Percentiles rank a stretch among this genome's conserved stretches.
These are phyloP conservation scores for Corynorhinus townsendii DNA, from an alignment of 2,113 vertebrate genomes.

Conservation along the genomic window DNA sequence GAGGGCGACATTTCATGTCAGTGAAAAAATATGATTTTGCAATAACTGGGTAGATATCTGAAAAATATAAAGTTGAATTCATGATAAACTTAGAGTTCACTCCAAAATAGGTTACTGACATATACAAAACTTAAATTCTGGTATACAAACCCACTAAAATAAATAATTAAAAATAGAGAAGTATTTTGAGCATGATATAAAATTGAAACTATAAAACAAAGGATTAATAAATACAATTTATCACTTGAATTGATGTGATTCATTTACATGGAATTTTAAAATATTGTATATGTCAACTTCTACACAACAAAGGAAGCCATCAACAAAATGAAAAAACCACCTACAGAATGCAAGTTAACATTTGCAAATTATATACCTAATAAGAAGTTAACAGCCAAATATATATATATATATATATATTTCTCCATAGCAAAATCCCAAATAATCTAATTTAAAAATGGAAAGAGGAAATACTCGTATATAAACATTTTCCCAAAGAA, in stretches of 20 bases:
- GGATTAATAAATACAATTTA: not conserved
- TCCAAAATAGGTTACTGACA: not conserved
- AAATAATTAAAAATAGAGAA: not conserved
- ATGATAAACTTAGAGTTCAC: not conserved
- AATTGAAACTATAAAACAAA: not conserved
- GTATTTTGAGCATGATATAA: not conserved
- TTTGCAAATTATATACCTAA: not conserved
- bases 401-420: not conserved
- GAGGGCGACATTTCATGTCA: not conserved
- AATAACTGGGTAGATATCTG: not conserved
- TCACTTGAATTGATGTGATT: not conserved
- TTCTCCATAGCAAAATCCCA: not conserved
- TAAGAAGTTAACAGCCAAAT: not conserved
- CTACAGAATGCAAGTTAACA: not conserved
- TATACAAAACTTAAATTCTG: not conserved
- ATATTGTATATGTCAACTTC: not conserved
- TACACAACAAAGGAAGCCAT: not conserved
- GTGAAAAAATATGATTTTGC: not conserved
- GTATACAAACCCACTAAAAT: not conserved
- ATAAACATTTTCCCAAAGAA: not conserved
- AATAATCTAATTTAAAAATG: not conserved
- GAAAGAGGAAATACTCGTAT: not conserved
- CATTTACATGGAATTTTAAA: not conserved
- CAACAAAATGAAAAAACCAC: not conserved
- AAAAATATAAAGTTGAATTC: not conserved